A percentile compares a stretch with the other conserved stretches of the same genome.
phyloP scores from a whole-genome alignment of 2,797 vertebrate species.

The Hoplostethus atlanticus region DNA sequence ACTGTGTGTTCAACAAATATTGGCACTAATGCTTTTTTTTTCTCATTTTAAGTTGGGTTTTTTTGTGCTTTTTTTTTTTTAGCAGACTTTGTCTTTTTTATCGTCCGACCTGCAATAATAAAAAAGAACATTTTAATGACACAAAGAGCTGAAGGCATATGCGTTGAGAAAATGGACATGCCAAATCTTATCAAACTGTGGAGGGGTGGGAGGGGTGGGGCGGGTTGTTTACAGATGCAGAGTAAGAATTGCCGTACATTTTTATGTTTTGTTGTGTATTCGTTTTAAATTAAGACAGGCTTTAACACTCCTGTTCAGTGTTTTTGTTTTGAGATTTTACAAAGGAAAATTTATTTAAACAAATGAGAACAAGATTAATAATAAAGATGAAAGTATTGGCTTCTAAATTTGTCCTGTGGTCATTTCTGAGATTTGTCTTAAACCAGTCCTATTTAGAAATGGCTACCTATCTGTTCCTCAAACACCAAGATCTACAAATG shows the following conservation, averaged over 20 bases:
- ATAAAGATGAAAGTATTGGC: slow-evolving; percentile 88
- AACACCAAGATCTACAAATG: not conserved
- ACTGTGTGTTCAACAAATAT: slow-evolving; percentile 84
- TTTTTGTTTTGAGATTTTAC: slow-evolving; percentile 89
- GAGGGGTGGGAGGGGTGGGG: slow-evolving; percentile 75
- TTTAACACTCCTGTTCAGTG: slow-evolving; percentile 90
- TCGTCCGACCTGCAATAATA: slow-evolving; percentile 88
- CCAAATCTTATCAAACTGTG: slow-evolving; percentile 88
- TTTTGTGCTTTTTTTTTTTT: slow-evolving; percentile 71
- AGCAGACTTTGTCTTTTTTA: slow-evolving; percentile 84
- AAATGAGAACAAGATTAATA: slow-evolving; percentile 87
- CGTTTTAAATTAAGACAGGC: slow-evolving; percentile 89
- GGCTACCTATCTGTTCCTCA: not conserved
- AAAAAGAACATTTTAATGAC: slow-evolving; percentile 84
- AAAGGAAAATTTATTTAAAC: slow-evolving; percentile 88
- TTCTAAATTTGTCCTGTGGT: slow-evolving; percentile 69
- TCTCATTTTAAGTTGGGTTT: slow-evolving; percentile 78
- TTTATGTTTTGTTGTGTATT: slow-evolving; percentile 88
- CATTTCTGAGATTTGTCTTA: not conserved
- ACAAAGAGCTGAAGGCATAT: slow-evolving; percentile 85
- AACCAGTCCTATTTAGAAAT: not conserved
- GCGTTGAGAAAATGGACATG: slow-evolving; percentile 83
- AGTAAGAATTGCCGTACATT: slow-evolving; percentile 84
- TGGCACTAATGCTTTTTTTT: slow-evolving; percentile 85
- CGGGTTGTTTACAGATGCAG: slow-evolving; percentile 85